A percentile compares a stretch with the other conserved stretches of the same genome.
phyloP scores from a whole-genome alignment of 2,113 vertebrate genomes.

The Gnathonemus longibarbis region DNA sequence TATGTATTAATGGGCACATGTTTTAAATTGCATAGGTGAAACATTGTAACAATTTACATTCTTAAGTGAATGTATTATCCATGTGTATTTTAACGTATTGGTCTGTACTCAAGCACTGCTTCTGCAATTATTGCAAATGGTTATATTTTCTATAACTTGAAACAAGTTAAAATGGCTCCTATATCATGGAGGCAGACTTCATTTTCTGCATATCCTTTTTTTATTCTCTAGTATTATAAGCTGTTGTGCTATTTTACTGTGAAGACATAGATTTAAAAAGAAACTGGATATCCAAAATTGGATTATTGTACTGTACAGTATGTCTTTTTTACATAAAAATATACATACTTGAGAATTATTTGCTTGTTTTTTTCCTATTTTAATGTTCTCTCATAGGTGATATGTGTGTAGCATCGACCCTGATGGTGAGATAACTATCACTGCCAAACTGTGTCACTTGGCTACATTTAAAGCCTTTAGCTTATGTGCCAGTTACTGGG shows the following conservation, averaged over 20 bases:
- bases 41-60: conserved; percentile 40
- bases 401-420: neutral
- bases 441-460: conserved; percentile 3
- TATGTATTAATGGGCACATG: conserved; percentile 36
- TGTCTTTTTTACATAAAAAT: conserved; percentile 60
- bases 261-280: conserved; percentile 39
- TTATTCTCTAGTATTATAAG: conserved; percentile 47
- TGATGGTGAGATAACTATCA: neutral
- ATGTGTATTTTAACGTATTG: conserved; percentile 44
- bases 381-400: neutral
- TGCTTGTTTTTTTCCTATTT: conserved; percentile 27
- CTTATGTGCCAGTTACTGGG: neutral
- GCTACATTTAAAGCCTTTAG: neutral
- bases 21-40: conserved; percentile 34
- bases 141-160: conserved; percentile 40
- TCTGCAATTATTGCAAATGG: conserved; percentile 29
- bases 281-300: conserved; percentile 38
- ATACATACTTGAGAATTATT: conserved; percentile 41
- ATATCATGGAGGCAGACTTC: neutral
- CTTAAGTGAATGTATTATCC: conserved; percentile 45
- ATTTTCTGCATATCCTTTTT: conserved; percentile 28
- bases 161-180: neutral
- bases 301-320: conserved; percentile 58
- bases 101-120: conserved; percentile 41
- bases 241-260: conserved; percentile 62